Conservation (phyloP, 2,113 vertebrate species). For the Acrocephalus arundinaceus region DNA sequence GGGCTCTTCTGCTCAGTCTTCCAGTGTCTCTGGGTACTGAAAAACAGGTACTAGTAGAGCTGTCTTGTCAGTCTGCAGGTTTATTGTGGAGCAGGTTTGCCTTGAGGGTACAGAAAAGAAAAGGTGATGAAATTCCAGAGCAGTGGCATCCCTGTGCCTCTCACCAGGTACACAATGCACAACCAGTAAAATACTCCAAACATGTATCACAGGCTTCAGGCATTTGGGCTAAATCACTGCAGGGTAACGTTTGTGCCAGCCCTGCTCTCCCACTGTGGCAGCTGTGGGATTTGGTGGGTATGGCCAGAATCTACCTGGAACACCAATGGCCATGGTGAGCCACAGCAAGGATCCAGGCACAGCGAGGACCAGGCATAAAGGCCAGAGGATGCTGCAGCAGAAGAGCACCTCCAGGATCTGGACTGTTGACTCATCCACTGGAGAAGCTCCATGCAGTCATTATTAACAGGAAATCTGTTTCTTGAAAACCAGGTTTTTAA, state of each 20-base stretch:
- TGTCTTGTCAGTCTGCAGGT: constrained; percentile 51
- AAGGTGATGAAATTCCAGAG: constrained; percentile 57
- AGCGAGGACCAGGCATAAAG: background rate
- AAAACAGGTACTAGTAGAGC: constrained; percentile 62
- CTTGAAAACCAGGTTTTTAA: background rate
- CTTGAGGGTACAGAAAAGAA: constrained; percentile 65
- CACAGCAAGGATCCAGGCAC: too few species aligned
- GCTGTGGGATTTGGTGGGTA: fast-evolving
- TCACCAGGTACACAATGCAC: background rate
- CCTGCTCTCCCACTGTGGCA: background rate
- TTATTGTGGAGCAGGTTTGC: constrained; percentile 69
- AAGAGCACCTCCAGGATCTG: background rate
- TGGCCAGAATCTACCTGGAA: background rate
- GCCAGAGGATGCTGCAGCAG: background rate
- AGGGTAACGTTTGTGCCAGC: background rate
- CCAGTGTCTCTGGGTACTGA: constrained; percentile 9
- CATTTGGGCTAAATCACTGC: background rate
- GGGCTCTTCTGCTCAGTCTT: background rate
- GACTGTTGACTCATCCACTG: background rate
- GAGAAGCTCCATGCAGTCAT: background rate
- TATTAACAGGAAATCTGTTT: background rate
- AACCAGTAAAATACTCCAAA: background rate
- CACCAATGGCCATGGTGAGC: background rate
- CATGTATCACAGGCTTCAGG: background rate
- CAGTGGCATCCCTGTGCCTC: background rate